phyloP scores from a whole-genome alignment of 2,888 invertebrate species.

The Drosophila imparisetae region DNA sequence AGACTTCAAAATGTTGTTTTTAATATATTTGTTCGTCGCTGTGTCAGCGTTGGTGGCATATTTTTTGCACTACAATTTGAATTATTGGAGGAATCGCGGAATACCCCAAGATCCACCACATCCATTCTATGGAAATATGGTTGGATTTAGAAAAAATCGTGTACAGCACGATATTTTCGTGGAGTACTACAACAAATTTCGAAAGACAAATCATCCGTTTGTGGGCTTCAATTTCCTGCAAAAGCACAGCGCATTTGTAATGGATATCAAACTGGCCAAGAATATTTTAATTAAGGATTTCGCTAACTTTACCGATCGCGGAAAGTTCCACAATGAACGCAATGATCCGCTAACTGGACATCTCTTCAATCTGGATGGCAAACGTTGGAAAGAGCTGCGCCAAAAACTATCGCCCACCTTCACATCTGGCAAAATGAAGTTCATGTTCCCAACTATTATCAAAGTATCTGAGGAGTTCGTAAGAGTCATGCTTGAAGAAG shows the following conservation, averaged over 20 bases:
- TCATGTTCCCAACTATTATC: conserved; percentile 69
- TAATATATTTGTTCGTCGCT: conserved; percentile 53
- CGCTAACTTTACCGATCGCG: conserved; percentile 81
- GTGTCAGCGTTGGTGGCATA: conserved; percentile 49
- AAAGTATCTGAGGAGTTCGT: conserved; percentile 64
- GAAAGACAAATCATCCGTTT: conserved; percentile 45
- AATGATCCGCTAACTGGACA: conserved; percentile 83
- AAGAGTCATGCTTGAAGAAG: conserved; percentile 44
- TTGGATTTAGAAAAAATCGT: conserved; percentile 51
- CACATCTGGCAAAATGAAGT: conserved; percentile 77
- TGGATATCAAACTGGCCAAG: conserved; percentile 64
- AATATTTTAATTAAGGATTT: conserved; percentile 72
- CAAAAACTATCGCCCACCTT: conserved; percentile 82
- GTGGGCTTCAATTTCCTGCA: conserved; percentile 70
- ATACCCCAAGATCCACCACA: conserved; percentile 55
- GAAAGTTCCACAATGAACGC: conserved; percentile 76
- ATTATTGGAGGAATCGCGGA: conserved; percentile 53
- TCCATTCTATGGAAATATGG: conserved; percentile 48
- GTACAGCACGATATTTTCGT: conserved; percentile 20
- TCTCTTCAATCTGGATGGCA: conserved; percentile 82
- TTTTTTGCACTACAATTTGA: conserved; percentile 38
- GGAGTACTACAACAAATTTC: conserved; percentile 58
- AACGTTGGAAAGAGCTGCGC: conserved; percentile 84
- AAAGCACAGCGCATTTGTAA: conserved; percentile 53
- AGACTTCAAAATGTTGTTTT: conserved; percentile 30